phyloP scores from a whole-genome alignment of 1,140 invertebrate species.

The Aphelenchoides besseyi region DNA sequence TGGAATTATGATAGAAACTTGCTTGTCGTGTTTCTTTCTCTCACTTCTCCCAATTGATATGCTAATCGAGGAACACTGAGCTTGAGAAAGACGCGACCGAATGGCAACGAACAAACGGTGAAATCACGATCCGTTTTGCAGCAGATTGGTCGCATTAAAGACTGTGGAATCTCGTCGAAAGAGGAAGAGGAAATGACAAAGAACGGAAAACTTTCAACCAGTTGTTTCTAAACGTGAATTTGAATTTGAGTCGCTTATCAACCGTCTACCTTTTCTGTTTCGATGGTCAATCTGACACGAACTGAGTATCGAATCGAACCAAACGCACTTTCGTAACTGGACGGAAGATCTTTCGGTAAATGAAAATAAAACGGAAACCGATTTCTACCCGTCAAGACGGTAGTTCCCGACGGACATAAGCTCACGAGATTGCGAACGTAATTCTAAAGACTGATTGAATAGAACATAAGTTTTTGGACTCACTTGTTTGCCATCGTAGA shows the following conservation, averaged over 20 bases:
- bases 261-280: slow-evolving; percentile 48
- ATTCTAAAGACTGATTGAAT: slow-evolving; percentile 31
- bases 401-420: slow-evolving; percentile 31
- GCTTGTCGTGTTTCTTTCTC: not conserved
- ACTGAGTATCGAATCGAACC: slow-evolving; percentile 56
- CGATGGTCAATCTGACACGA: slow-evolving; percentile 39
- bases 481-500: slow-evolving; percentile 59
- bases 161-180: slow-evolving; percentile 55
- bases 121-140: slow-evolving; percentile 60
- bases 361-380: slow-evolving; percentile 44
- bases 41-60: slow-evolving; percentile 53
- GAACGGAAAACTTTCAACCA: slow-evolving; percentile 52
- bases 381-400: slow-evolving; percentile 50
- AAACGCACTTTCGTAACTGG: slow-evolving; percentile 56
- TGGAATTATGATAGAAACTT: slow-evolving; percentile 16
- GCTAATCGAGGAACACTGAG: slow-evolving; percentile 49
- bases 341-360: slow-evolving; percentile 48
- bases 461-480: not conserved
- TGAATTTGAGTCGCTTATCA: slow-evolving; percentile 2
- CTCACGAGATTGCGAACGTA: slow-evolving; percentile 38
- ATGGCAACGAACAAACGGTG: slow-evolving; percentile 58
- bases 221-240: slow-evolving; percentile 26
- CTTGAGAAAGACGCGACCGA: slow-evolving; percentile 50
- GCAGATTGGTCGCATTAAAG: slow-evolving; percentile 50
- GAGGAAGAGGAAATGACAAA: slow-evolving; percentile 54